Base-by-base conservation (phyloP, 1,140 invertebrate genomes). In the Drosophila prosaltans region DNA sequence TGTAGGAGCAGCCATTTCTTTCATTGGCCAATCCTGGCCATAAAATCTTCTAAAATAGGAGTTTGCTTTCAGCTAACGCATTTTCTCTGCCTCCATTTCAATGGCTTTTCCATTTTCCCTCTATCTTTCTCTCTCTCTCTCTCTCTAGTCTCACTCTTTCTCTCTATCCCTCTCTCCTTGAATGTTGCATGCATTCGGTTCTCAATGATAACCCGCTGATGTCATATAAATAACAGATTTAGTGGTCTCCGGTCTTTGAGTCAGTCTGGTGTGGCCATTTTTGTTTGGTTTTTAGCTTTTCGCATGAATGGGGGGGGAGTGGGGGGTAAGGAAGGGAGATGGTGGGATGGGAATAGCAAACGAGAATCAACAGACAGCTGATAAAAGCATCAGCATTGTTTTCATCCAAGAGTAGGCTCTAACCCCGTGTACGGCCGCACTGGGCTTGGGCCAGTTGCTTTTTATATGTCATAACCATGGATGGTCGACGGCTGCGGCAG, bases 181-280 rank as follows among this genome's bases (percentile, higher is more conserved):
- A 8, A 2, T 51, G 45, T 51, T 51, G 45, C 45, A 26, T 59
- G 57, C 57, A 59, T 59, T 59, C 32, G 32, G 57, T 39, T 59
- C 57, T 59, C 57, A 59, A 59, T 59, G 80, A 72, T 73, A 70
- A 66, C 77, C 81, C 77, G 73, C 69, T 78, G 83, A 88, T 77
- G 76, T 67, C 83, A 71, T 70, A 86, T 86, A 88, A 88, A 88
- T 88, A 88, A 88, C 77, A 83, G 83, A 89, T 83, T 88, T 88
- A 89, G 83, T 89, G 84, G 62, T 71, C 73, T 69, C 80, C 68
- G 77, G 41, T 61, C 71, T 67, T 51, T 43, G 36, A 24, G 62
- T 74, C 63, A 39, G 66, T 48, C 64, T 69, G 58, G 62, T 63
- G 63, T 40, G 45, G 62, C 62, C 62, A 64, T 64, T 74, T 79